phyloP scores from a whole-genome alignment of 2,113 vertebrate species.

The Prionailurus bengalensis region DNA sequence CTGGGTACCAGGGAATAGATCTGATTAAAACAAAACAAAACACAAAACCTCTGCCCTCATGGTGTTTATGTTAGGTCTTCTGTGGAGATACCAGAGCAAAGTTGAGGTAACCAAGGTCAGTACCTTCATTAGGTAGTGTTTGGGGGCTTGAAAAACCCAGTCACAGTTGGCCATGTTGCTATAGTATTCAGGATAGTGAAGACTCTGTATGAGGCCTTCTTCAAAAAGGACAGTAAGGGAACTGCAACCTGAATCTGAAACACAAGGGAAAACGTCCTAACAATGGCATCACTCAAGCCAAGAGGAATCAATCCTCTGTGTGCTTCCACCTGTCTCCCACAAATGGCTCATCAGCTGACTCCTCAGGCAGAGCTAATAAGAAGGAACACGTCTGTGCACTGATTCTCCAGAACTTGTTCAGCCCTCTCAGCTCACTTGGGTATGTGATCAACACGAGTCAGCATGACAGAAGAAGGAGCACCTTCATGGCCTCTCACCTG shows the following conservation, averaged over 20 bases:
- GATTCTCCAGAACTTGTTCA: neutral
- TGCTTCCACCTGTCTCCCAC: neutral
- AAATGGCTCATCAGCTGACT: neutral
- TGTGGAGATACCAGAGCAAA: neutral
- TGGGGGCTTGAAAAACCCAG: conserved; percentile 91
- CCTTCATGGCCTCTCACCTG: neutral
- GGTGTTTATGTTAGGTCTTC: neutral
- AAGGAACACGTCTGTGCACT: neutral
- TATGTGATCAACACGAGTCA: too few relatives aligned
- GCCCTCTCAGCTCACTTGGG: neutral
- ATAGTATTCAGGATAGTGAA: conserved; percentile 89
- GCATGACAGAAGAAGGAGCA: neutral
- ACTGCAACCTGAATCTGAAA: conserved; percentile 88
- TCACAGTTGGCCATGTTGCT: conserved; percentile 86
- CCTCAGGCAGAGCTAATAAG: neutral
- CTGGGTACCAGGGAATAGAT: neutral
- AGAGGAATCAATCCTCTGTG: neutral
- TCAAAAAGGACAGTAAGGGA: conserved; percentile 88
- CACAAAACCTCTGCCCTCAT: neutral
- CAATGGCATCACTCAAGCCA: neutral
- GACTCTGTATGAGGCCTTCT: conserved; percentile 87
- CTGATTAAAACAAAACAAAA: neutral
- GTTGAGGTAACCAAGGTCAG: neutral
- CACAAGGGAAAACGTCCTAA: neutral
- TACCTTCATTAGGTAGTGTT: conserved; percentile 90